Base-by-base conservation (phyloP, 2,888 invertebrate genomes). In the Drosophila peninsularis region DNA sequence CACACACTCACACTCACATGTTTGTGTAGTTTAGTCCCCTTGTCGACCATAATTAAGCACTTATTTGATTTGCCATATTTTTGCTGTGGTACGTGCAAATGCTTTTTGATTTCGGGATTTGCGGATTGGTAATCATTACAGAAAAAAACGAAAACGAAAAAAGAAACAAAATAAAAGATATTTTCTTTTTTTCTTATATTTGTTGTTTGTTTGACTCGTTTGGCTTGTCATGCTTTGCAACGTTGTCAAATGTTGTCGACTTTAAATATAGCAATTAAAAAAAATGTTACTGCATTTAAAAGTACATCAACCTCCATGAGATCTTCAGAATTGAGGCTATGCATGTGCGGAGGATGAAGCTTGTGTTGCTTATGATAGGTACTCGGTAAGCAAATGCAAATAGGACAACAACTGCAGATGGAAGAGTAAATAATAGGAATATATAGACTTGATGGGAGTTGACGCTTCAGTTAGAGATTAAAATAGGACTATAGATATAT, bases 41-140 rank as follows among this genome's bases (percentile, higher is more conserved):
- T 71, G 63, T 74, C 65, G 69, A 73, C 80, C 76, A 82, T 87
- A 88, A 90, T 90, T 90, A 90, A 88, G 82, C 90, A 88, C 80
- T 90, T 87, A 89, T 86, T 88, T 89, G 85, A 84, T 89, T 89
- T 87, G 89, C 87, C 85, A 82, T 87, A 89, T 87, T 89, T 89
- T 65, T 30, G 45, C 75, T 76, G 63, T 52, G 64, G 66, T 80
- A 78, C 85, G 70, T 82, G 82, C 42, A 71, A 78, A 77, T 80
- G 63, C 42, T 69, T 76, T 77, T 71, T 65, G 63, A 79, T 63
- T 64, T 56, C 67, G 71, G 74, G 81, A 77, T 80, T 77, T 75
- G 70, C 50, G 61, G 60, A 84, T 84, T 88, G 84, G 84, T 84
- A 88, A 84, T 87, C 82, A 84, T 71, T 72, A 71, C 71, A 66